Evolutionary conservation across 2,888 invertebrate genomes (phyloP), one percentile per base, ranked within the genome.

Genomic region (Palloptera scutellata): DNA sequence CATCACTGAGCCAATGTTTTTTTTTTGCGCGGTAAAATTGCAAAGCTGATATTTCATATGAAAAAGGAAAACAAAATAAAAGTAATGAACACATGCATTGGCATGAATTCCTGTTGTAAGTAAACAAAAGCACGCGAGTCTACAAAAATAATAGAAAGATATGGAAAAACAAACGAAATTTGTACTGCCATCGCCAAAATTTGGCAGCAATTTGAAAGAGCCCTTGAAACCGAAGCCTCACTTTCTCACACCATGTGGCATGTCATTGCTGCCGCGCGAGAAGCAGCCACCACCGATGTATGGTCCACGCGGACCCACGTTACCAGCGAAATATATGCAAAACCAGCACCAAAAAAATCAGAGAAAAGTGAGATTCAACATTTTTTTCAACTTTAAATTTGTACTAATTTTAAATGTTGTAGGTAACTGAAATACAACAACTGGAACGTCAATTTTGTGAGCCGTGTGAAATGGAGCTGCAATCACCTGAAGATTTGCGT

Each of bases 391-490:
- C 30, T 30, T 4, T 30, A 30, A 30, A 30, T 30, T 30, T 30
- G 30, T 30, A 30, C 2, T 30, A 30, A 12, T 30, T 51, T 5
- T 19, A 20, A 40, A 40, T 6, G 2, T 30, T 30, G 30, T 9
- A 40, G 30, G 3, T 15, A 45, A 5, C 41, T 40, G 9, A 43
- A 74, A 61, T 15, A 12, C 9, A 51, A 54, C 17, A 15, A 8
- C 8, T 17, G 20, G 70, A 71, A 1, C 72, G 86, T 54, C 86
- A 87, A 78, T 90, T 88, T 83, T 94, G 94, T 84, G 93, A 93
- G 79, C 88, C 91, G n/a, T 97, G 96, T 84, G 94, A 95, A 77
- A 87, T 91, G 79, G 89, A 91, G 12, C 93, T 94, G 81, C 84
- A 86, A 63, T 87, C 88, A 0, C 78, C 86, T 63, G 87, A 88